Conservation (phyloP, 1,140 invertebrate species). For the Chrysopa pallens region DNA sequence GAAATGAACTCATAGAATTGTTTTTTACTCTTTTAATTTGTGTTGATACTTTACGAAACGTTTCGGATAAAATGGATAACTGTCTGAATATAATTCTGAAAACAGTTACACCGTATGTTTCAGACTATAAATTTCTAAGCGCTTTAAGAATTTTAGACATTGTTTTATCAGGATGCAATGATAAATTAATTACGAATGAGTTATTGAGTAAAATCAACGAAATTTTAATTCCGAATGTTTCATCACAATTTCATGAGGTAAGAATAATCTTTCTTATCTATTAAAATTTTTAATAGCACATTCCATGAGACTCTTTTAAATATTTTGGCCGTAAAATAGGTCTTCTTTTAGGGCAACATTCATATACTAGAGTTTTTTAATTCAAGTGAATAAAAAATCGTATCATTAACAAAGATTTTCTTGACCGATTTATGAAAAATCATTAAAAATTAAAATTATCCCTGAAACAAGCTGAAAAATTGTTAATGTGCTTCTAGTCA, state of each 20-base stretch:
- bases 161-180: slow-evolving; percentile 27
- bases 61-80: not conserved
- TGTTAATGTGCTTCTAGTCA: too few species aligned
- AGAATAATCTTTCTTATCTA: too few species aligned
- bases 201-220: slow-evolving; percentile 30
- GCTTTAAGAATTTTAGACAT: slow-evolving; percentile 29
- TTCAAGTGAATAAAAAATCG: too few species aligned
- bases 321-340: too few species aligned
- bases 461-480: too few species aligned
- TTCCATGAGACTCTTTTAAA: too few species aligned
- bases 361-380: too few species aligned
- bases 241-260: slow-evolving; percentile 43
- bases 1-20: not conserved
- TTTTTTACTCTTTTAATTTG: not conserved
- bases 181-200: slow-evolving; percentile 23
- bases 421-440: too few species aligned
- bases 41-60: not conserved
- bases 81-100: not conserved
- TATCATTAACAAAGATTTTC: too few species aligned
- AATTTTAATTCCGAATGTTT: slow-evolving; percentile 32
- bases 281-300: too few species aligned
- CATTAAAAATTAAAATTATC: too few species aligned
- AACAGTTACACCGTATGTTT: slow-evolving; percentile 17
- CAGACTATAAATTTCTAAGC: slow-evolving; percentile 22
- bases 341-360: too few species aligned